Percentiles rank a stretch among this genome's conserved stretches.
Conservation (phyloP, 2,113 vertebrate species). For the Macquaria australasica region DNA sequence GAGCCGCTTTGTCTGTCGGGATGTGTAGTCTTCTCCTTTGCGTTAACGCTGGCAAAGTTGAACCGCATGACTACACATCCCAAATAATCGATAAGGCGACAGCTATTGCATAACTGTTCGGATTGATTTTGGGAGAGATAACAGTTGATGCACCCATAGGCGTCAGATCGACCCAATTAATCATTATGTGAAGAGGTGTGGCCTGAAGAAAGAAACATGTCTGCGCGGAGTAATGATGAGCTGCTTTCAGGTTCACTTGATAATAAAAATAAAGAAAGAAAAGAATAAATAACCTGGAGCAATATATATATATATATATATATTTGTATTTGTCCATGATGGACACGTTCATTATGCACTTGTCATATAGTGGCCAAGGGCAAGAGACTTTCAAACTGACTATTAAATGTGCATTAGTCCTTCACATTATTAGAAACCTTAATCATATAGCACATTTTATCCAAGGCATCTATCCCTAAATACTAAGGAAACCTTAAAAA, state of each 20-base stretch:
- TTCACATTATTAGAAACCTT: neutral
- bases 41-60: slow-evolving; percentile 43
- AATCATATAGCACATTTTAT: neutral
- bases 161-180: slow-evolving; percentile 12
- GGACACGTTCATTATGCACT: slow-evolving; percentile 17
- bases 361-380: neutral
- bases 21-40: slow-evolving; percentile 76
- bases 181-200: slow-evolving; percentile 33
- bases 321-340: neutral
- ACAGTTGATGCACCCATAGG: slow-evolving; percentile 20
- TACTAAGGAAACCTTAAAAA: neutral
- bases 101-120: slow-evolving; percentile 67
- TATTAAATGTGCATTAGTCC: neutral
- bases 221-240: neutral
- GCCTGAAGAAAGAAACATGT: slow-evolving; percentile 8
- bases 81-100: slow-evolving; percentile 69
- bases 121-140: slow-evolving; percentile 63
- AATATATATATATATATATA: no score
- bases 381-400: neutral
- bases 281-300: slow-evolving; percentile 15
- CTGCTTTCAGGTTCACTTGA: neutral
- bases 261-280: neutral
- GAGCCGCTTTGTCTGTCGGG: slow-evolving; percentile 76
- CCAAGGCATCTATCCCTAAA: neutral
- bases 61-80: slow-evolving; percentile 75